Base-by-base conservation (phyloP, 2,888 invertebrate genomes). In the Helleia helle region DNA sequence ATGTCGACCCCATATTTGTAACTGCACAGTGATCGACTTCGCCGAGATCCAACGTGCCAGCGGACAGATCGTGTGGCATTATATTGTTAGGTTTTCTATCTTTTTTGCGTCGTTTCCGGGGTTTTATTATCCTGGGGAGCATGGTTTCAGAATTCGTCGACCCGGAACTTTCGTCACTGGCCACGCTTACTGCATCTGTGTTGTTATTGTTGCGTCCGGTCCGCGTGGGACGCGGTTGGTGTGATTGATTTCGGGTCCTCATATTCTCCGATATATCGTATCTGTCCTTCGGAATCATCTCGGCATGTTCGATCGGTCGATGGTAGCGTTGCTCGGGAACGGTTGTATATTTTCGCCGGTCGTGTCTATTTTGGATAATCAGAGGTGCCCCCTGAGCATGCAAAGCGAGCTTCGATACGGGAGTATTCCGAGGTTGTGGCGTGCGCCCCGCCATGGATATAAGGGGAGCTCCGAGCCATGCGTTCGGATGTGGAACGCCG, bases 321-420 rank as follows among this genome's bases (percentile, higher is more conserved):
- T 77, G 73, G 56, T 66, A 67, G 26, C 76, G 77, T 53, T 79
- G 84, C 49, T 84, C 84, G 43, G 83, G 71, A 50, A 65, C 56
- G 40, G 62, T 65, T 44, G 66, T 70, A 57, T 60, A 72, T 62
- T 87, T 88, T 62, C 80, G 70, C 50, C 84, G 76, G 59, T 80
- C 87, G 67, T 88, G 89, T 55, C 89, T 83, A 53, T 90, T 88
- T 54, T 92, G 85, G 45, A 93, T 86, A 52, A 94, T 92, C 47
- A 95, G 84, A n/a, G 95, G 94, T 30, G 91, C 92, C 29, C 94
- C 94, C 66, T 93, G 93, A 3, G 93, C 92, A 70, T 94, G 94
- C 60, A 92, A 90, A 8, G 93, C 93, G 48, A 94, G 73, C 56
- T 92, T 89, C 6, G 93, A 89, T 48, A 94, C 87, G 29, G 89